Evolutionary conservation across 2,797 vertebrate genomes (phyloP).

Genomic region (Peromyscus nudipes): DNA sequence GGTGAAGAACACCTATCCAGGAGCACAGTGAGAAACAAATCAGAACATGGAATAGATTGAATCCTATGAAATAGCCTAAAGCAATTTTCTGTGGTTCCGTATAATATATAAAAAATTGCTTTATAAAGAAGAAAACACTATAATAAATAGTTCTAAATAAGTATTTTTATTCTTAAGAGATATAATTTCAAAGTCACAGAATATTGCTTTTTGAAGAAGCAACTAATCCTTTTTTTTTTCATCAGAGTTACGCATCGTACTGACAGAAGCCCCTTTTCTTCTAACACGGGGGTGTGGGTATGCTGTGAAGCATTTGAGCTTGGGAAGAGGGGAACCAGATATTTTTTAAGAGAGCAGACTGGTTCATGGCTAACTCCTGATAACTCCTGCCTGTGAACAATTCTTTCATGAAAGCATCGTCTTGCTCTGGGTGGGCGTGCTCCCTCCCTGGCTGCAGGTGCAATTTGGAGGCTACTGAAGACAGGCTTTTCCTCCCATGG

Average conservation of each 20-base stretch:
- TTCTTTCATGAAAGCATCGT: slow-evolving; percentile 28
- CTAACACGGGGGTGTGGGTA: not conserved
- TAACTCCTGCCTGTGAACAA: slow-evolving; percentile 15
- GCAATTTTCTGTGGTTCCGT: slow-evolving; percentile 51
- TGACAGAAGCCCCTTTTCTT: slow-evolving; percentile 18
- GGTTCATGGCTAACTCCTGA: not conserved
- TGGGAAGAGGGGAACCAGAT: slow-evolving; percentile 24
- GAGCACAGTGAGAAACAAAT: slow-evolving; percentile 42
- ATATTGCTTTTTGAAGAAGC: slow-evolving; percentile 61
- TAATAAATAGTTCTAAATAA: slow-evolving; percentile 35
- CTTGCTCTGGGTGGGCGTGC: not conserved
- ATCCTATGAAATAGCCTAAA: slow-evolving; percentile 51
- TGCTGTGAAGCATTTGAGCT: slow-evolving; percentile 50
- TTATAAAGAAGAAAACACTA: slow-evolving; percentile 43
- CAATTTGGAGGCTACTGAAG: slow-evolving; percentile 33
- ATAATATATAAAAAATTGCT: slow-evolving; percentile 42
- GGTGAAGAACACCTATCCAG: slow-evolving; percentile 39
- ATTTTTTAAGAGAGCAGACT: slow-evolving; percentile 60
- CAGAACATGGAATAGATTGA: slow-evolving; percentile 36
- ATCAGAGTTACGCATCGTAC: slow-evolving; percentile 24
- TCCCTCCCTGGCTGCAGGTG: not conserved
- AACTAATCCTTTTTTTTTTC: slow-evolving; percentile 48
- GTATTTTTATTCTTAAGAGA: slow-evolving; percentile 62
- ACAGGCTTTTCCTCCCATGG: not conserved
- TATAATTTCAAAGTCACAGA: slow-evolving; percentile 56